Percentiles rank a stretch among this genome's conserved stretches.
Conservation (phyloP, 2,888 invertebrate species). For the Julus scanicus region DNA sequence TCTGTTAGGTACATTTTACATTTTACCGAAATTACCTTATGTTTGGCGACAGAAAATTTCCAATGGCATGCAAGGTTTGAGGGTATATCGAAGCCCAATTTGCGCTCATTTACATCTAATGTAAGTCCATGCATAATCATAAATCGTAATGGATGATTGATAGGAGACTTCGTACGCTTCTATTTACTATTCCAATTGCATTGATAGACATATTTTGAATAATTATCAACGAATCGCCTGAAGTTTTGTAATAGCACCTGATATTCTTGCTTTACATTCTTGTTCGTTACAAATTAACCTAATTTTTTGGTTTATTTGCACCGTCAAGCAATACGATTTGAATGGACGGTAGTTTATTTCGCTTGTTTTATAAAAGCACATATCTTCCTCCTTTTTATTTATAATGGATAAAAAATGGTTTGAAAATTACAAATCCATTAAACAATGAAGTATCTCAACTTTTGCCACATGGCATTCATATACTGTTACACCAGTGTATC, state of each 20-base stretch:
- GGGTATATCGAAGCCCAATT: neutral
- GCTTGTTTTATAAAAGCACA: neutral
- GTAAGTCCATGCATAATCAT: slow-evolving; percentile 16
- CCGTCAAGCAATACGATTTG: neutral
- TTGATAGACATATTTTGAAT: neutral
- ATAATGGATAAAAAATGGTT: neutral
- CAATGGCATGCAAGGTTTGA: neutral
- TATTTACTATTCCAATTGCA: neutral
- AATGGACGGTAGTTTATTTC: neutral
- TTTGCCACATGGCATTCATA: neutral
- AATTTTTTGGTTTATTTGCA: neutral
- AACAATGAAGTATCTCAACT: neutral
- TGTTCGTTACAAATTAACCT: neutral
- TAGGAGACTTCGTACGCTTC: neutral
- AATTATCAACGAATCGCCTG: neutral
- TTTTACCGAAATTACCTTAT: neutral
- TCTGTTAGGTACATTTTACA: neutral
- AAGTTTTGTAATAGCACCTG: neutral
- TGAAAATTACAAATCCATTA: neutral
- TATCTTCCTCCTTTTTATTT: neutral
- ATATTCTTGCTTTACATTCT: neutral
- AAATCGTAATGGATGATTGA: neutral
- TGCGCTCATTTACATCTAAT: neutral
- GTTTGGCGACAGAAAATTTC: neutral
- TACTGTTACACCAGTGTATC: neutral